A percentile compares a stretch with the other conserved stretches of the same genome.
Conservation (phyloP, 2,113 vertebrate genomes). For the Bostrychus sinensis region DNA sequence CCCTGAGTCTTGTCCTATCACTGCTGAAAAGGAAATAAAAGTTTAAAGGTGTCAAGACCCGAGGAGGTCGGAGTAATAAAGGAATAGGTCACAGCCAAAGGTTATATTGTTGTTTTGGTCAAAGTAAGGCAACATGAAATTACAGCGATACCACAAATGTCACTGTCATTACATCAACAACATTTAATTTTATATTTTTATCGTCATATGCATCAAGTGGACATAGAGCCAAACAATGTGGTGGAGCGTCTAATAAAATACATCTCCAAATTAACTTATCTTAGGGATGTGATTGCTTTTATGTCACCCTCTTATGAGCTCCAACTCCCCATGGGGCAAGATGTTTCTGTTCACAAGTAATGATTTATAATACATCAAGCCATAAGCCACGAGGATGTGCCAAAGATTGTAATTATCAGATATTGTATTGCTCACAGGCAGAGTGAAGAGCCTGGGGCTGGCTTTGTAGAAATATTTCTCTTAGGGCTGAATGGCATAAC, state of each 20-base stretch:
- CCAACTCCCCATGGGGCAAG: constrained; percentile 25
- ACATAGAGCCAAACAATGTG: constrained; percentile 27
- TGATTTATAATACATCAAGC: constrained; percentile 32
- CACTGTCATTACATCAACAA: not conserved
- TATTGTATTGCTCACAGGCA: not conserved
- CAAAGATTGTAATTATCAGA: constrained; percentile 1
- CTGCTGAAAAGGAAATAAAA: constrained; percentile 29
- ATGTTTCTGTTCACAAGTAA: constrained; percentile 13
- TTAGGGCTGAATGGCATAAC: not conserved
- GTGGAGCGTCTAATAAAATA: constrained; percentile 34
- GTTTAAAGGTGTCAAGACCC: constrained; percentile 24
- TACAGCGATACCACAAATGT: constrained; percentile 11
- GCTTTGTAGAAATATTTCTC: not conserved
- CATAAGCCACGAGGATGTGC: not conserved
- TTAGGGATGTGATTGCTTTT: constrained; percentile 15
- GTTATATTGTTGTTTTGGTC: constrained; percentile 21
- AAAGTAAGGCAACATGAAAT: constrained; percentile 10
- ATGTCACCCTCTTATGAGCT: constrained; percentile 33
- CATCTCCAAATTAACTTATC: constrained; percentile 12
- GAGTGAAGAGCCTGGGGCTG: not conserved
- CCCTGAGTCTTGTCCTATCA: constrained; percentile 18
- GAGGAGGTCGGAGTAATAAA: constrained; percentile 25
- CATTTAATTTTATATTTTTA: too few species aligned
- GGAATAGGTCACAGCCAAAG: constrained; percentile 14
- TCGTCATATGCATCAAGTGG: not conserved